These are phyloP conservation scores for Crypturellus tataupa DNA, from an alignment of 2,797 vertebrate genomes.

Conservation along the genomic window DNA sequence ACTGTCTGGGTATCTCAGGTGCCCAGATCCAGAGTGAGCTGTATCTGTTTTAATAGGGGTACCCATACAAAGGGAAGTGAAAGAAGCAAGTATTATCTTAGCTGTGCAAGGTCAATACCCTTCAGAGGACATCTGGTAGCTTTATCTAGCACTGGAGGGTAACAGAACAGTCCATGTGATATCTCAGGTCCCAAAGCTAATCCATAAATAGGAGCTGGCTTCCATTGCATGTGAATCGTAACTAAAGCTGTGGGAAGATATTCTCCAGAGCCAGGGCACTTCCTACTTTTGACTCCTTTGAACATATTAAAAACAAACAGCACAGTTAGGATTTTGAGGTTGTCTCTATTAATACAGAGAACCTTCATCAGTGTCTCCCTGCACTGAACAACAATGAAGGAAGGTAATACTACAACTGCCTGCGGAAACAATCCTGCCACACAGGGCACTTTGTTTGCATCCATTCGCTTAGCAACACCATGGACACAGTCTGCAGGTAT, in stretches of 20 bases:
- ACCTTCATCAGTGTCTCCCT: background rate
- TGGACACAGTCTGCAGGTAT: rapidly evolving
- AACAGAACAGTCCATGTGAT: too few relatives aligned
- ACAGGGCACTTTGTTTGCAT: background rate
- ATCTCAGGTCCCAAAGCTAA: background rate
- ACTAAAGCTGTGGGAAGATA: background rate
- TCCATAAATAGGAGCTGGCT: background rate
- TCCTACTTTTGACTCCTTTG: background rate
- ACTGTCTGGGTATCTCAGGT: background rate
- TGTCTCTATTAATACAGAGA: background rate
- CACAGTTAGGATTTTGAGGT: background rate
- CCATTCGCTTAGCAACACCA: background rate
- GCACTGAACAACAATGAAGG: background rate
- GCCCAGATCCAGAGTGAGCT: background rate
- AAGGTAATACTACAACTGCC: background rate
- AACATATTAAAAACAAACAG: slow-evolving; percentile 10
- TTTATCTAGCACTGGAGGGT: background rate
- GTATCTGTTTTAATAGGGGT: background rate
- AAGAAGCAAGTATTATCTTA: background rate
- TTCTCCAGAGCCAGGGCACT: background rate
- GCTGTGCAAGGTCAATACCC: background rate
- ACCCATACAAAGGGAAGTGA: background rate
- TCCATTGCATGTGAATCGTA: background rate
- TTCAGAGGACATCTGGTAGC: background rate
- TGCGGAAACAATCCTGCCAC: background rate